Evolutionary conservation across 2,113 vertebrate species (phyloP).

Genomic region (Athene noctua): DNA sequence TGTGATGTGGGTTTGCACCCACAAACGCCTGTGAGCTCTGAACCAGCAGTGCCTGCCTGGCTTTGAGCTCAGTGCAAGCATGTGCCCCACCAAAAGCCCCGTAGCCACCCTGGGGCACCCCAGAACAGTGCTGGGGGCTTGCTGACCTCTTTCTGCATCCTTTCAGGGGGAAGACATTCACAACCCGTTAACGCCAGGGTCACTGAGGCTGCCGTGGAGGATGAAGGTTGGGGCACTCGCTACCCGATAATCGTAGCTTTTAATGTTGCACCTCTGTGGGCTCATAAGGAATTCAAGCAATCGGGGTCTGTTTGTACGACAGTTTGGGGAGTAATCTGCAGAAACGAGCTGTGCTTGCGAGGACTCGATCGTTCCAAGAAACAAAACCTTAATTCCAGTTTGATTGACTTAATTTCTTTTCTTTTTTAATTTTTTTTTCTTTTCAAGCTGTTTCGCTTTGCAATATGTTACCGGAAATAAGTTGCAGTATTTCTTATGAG

Average conservation of each 20-base stretch:
- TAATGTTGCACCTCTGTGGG: constrained; percentile 74
- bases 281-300: constrained; percentile 75
- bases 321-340: constrained; percentile 79
- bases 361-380: constrained; percentile 78
- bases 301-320: constrained; percentile 78
- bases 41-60: not conserved
- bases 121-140: fast-evolving
- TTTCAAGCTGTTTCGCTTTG: constrained; percentile 82
- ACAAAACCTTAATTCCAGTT: constrained; percentile 75
- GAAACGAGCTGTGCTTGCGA: constrained; percentile 83
- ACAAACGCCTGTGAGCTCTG: not conserved
- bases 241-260: constrained; percentile 75
- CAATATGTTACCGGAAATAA: constrained; percentile 79
- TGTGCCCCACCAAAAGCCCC: not conserved
- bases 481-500: constrained; percentile 75
- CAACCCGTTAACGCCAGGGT: constrained; percentile 79
- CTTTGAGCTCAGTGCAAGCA: fast-evolving
- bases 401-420: constrained; percentile 77
- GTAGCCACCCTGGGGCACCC: too few species aligned
- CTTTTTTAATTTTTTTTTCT: constrained; percentile 62
- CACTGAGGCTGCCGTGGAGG: constrained; percentile 29
- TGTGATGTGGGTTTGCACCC: not conserved
- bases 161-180: constrained; percentile 94
- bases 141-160: constrained; percentile 22
- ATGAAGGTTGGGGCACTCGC: constrained; percentile 70